phyloP scores from a whole-genome alignment of 2,888 invertebrate species.

The Xestia xanthographa region DNA sequence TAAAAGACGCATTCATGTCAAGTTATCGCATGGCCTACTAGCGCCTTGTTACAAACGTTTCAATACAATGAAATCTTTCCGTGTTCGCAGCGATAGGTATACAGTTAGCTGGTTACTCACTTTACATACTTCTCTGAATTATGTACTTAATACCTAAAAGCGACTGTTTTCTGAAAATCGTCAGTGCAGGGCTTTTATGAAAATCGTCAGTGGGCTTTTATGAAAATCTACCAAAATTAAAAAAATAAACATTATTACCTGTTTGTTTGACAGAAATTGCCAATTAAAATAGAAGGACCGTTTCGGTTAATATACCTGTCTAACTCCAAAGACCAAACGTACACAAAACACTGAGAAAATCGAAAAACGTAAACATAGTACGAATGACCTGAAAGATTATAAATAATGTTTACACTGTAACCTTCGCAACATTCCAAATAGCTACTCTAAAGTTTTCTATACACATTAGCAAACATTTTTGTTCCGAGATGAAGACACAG shows the following conservation, averaged over 20 bases:
- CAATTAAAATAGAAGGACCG: constrained; percentile 26
- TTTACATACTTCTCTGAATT: neutral
- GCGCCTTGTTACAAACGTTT: constrained; percentile 8
- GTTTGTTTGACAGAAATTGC: neutral
- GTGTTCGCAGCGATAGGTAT: neutral
- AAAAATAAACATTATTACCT: neutral
- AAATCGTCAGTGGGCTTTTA: neutral
- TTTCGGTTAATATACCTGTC: constrained; percentile 24
- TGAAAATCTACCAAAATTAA: neutral
- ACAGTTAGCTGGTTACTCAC: neutral
- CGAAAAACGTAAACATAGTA: constrained; percentile 54
- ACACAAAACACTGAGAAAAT: constrained; percentile 30
- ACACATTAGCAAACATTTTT: constrained; percentile 62
- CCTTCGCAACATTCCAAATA: constrained; percentile 39
- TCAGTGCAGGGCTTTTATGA: neutral
- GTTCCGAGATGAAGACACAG: constrained; percentile 65
- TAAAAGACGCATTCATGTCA: constrained; percentile 46
- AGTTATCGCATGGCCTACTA: constrained; percentile 28
- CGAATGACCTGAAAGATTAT: constrained; percentile 44
- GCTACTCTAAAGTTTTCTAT: constrained; percentile 24
- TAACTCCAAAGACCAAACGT: constrained; percentile 16
- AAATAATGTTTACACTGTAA: constrained; percentile 50
- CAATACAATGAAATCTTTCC: constrained; percentile 32
- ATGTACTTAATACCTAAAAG: neutral
- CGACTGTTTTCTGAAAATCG: neutral